Percentiles rank a stretch among this genome's conserved stretches.
Conservation (phyloP, 2,888 invertebrate species). For the Chrysotoxum bicinctum region DNA sequence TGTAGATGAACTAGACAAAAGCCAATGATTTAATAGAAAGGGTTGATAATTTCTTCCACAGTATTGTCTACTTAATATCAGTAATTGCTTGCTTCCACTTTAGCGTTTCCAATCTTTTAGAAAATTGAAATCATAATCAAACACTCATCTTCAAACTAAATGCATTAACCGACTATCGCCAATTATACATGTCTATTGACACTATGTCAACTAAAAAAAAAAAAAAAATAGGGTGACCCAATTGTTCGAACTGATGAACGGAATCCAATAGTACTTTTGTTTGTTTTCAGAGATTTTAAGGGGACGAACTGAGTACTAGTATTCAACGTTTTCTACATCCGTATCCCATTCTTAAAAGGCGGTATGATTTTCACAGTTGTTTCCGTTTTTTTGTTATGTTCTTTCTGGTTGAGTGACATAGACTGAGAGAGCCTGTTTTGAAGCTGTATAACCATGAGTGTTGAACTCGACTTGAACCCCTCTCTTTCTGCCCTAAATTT, state of each 20-base stretch:
- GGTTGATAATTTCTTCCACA: neutral
- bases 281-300: constrained; percentile 38
- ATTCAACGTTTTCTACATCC: constrained; percentile 1
- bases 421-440: constrained; percentile 27
- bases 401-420: constrained; percentile 55
- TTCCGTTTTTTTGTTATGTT: constrained; percentile 31
- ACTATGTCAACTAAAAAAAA: constrained; percentile 7
- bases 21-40: no score
- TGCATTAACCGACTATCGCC: neutral
- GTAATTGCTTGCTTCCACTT: neutral
- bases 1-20: no score
- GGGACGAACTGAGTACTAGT: constrained; percentile 17
- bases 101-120: neutral
- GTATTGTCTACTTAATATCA: neutral
- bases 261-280: constrained; percentile 35
- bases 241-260: constrained; percentile 17
- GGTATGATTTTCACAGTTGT: constrained; percentile 63
- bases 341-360: constrained; percentile 45
- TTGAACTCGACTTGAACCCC: constrained; percentile 43
- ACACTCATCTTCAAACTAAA: neutral
- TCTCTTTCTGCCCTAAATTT: constrained; percentile 54
- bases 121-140: constrained; percentile 17
- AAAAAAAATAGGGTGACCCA: constrained; percentile 45
- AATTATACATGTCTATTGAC: constrained; percentile 51
- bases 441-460: constrained; percentile 3